A percentile compares a stretch with the other conserved stretches of the same genome.
These are phyloP conservation scores for Sussaba pulchella DNA, from an alignment of 2,888 invertebrate genomes.

Conservation along the genomic window DNA sequence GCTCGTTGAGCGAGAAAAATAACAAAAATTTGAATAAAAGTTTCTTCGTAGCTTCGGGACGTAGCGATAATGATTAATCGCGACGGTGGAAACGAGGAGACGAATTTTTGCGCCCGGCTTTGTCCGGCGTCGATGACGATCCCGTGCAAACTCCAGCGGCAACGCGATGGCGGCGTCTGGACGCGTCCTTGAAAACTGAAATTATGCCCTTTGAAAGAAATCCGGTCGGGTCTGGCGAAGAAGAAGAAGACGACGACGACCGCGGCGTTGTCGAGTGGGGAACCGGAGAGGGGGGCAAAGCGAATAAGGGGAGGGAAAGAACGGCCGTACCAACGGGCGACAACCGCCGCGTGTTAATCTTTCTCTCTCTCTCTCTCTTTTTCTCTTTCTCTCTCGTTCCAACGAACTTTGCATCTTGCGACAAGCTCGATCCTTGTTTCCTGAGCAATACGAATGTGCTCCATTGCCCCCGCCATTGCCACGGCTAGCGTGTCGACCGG, in stretches of 20 bases:
- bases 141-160: conserved; percentile 50
- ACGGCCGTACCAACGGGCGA: conserved; percentile 53
- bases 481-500: conserved; percentile 23
- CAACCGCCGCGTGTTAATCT: too few relatives aligned
- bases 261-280: conserved; percentile 17
- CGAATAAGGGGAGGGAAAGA: too few relatives aligned
- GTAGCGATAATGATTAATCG: not conserved
- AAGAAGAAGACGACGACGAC: too few relatives aligned
- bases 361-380: conserved; percentile 56
- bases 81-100: not conserved
- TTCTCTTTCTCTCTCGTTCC: conserved; percentile 61
- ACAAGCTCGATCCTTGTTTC: conserved; percentile 2
- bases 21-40: not conserved
- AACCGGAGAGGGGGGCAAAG: conserved; percentile 66
- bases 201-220: conserved; percentile 84
- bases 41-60: not conserved
- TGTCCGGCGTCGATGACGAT: conserved; percentile 56
- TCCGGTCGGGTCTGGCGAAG: conserved; percentile 76
- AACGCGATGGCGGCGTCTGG: conserved; percentile 75
- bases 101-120: conserved; percentile 62
- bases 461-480: not conserved
- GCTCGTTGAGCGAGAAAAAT: conserved; percentile 42
- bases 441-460: conserved; percentile 26
- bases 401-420: conserved; percentile 44
- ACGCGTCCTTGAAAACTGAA: conserved; percentile 84